Percentiles rank a stretch among this genome's conserved stretches.
Conservation (phyloP, 2,888 invertebrate genomes). For the Dryobotodes eremita region DNA sequence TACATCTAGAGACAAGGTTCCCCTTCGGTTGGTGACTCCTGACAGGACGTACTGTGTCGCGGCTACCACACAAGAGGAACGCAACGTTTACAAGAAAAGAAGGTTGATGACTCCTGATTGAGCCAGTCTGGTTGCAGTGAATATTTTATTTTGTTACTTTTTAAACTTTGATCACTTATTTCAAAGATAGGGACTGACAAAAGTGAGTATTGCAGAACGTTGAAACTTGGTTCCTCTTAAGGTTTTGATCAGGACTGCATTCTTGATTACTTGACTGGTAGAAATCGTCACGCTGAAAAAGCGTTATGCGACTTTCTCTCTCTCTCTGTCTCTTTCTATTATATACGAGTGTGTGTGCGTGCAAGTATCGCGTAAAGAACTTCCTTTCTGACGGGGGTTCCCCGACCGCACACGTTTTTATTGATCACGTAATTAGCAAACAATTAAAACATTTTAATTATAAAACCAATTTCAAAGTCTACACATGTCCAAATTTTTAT, state of each 20-base stretch:
- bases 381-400: background rate
- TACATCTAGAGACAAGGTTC: conserved; percentile 69
- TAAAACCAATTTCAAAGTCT: background rate
- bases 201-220: no score
- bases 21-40: conserved; percentile 95
- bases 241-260: background rate
- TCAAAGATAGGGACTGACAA: no score
- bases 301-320: background rate
- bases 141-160: background rate
- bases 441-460: background rate
- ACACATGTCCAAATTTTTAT: no score
- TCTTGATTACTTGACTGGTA: background rate
- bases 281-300: background rate
- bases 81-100: conserved; percentile 66
- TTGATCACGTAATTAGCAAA: background rate
- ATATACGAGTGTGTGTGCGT: background rate
- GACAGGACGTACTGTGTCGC: conserved; percentile 94
- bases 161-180: background rate
- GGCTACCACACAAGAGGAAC: conserved; percentile 91
- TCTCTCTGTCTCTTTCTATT: background rate
- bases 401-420: background rate
- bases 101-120: background rate
- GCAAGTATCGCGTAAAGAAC: background rate
- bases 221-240: background rate
- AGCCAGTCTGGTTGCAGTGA: background rate